These are phyloP conservation scores for Cremastinae sp. DNA, from an alignment of 2,888 invertebrate genomes.

Conservation along the genomic window DNA sequence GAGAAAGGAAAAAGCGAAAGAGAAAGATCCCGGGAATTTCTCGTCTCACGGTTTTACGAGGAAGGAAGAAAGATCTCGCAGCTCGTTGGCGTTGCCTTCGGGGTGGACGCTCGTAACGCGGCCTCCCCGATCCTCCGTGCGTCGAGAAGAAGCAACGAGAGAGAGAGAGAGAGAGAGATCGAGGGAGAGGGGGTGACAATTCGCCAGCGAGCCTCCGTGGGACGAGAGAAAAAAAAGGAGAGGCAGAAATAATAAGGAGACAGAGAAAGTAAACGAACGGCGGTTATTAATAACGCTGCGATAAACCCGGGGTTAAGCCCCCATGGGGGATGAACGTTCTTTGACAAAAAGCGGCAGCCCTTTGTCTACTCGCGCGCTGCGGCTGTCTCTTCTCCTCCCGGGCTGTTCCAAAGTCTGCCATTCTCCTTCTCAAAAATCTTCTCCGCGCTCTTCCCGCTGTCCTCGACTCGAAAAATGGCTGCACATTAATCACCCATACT, in stretches of 20 bases:
- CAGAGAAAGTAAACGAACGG: slow-evolving; percentile 57
- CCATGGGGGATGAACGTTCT: slow-evolving; percentile 72
- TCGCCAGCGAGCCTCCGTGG: slow-evolving; percentile 19
- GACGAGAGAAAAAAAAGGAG: slow-evolving; percentile 42
- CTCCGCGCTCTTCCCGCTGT: slow-evolving; percentile 21
- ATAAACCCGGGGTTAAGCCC: slow-evolving; percentile 72
- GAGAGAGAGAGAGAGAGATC: slow-evolving; percentile 17
- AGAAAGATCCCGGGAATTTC: slow-evolving; percentile 46
- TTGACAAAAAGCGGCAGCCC: slow-evolving; percentile 69
- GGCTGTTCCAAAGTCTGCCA: slow-evolving; percentile 42
- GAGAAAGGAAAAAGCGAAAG: not conserved
- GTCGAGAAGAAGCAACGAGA: slow-evolving; percentile 3
- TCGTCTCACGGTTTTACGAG: slow-evolving; percentile 71
- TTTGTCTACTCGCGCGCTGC: slow-evolving; percentile 53
- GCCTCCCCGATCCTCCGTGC: slow-evolving; percentile 27
- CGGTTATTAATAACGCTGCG: slow-evolving; percentile 75
- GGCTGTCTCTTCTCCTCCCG: slow-evolving; percentile 52
- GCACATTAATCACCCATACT: too few relatives aligned
- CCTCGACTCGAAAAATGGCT: not conserved
- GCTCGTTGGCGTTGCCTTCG: slow-evolving; percentile 60
- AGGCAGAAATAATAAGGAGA: slow-evolving; percentile 58
- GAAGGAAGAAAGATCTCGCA: slow-evolving; percentile 67
- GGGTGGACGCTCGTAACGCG: slow-evolving; percentile 37
- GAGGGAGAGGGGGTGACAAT: slow-evolving; percentile 15
- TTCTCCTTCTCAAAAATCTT: slow-evolving; percentile 22